Conservation (phyloP, 2,888 invertebrate genomes). For the Vandiemenella viatica region DNA sequence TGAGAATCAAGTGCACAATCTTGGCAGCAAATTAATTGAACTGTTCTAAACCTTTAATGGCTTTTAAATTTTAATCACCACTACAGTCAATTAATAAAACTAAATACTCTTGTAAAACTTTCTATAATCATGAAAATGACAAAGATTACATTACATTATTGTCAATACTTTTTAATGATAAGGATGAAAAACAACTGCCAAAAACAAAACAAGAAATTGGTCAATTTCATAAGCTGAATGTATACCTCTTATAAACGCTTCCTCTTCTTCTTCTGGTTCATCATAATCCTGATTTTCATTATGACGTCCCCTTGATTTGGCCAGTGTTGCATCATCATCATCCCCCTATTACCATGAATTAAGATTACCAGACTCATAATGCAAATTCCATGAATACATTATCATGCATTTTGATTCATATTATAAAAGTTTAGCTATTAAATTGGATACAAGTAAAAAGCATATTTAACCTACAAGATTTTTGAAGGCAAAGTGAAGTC, state of each 20-base stretch:
- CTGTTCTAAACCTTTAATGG: not conserved
- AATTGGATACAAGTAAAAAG: too few relatives aligned
- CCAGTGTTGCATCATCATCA: constrained; percentile 33
- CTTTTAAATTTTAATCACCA: not conserved
- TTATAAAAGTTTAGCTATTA: too few relatives aligned
- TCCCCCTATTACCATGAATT: constrained; percentile 34
- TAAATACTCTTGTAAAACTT: not conserved
- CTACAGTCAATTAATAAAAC: not conserved
- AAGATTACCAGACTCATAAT: too few relatives aligned
- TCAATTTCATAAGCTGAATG: not conserved
- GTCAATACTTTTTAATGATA: not conserved
- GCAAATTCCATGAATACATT: too few relatives aligned
- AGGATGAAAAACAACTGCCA: not conserved
- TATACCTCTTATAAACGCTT: constrained; percentile 22
- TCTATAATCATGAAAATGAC: not conserved
- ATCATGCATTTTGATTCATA: too few relatives aligned
- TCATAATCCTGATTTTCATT: constrained; percentile 36
- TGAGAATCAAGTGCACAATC: too few relatives aligned
- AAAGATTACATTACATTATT: not conserved
- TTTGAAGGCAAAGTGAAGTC: too few relatives aligned
- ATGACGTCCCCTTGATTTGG: constrained; percentile 28
- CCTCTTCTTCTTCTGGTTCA: constrained; percentile 33
- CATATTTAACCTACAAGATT: too few relatives aligned
- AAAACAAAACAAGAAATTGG: not conserved
- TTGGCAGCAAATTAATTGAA: too few relatives aligned